These are phyloP conservation scores for Cairina moschata DNA, from an alignment of 2,113 vertebrate genomes.

Conservation along the genomic window DNA sequence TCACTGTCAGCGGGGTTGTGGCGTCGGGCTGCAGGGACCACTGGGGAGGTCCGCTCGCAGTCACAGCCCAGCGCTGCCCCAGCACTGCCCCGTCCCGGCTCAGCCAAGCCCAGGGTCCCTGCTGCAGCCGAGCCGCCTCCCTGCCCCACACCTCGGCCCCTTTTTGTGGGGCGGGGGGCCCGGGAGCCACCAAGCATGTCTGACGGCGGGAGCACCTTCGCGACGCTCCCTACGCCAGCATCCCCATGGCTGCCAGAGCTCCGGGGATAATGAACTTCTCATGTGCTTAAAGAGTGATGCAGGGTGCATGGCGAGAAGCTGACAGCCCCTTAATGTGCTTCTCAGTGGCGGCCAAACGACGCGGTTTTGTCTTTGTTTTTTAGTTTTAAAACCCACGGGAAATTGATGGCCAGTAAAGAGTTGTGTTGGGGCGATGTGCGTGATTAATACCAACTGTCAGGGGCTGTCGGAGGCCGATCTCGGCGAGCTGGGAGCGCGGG, in stretches of 20 bases:
- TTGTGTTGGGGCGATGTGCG: conserved; percentile 80
- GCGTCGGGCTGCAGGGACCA: not conserved
- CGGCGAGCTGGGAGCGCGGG: not conserved
- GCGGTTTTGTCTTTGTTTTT: conserved; percentile 77
- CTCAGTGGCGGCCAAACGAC: conserved; percentile 79
- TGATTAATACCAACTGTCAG: conserved; percentile 89
- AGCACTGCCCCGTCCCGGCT: rapidly evolving
- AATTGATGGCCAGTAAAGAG: conserved; percentile 86
- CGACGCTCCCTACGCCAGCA: conserved; percentile 51
- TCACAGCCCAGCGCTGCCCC: not conserved
- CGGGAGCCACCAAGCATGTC: not conserved
- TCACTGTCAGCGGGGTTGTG: not conserved
- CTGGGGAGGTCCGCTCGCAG: not conserved
- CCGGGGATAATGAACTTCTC: conserved; percentile 88
- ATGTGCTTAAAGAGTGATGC: conserved; percentile 90
- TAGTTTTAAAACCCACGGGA: conserved; percentile 79
- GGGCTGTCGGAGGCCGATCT: conserved; percentile 73
- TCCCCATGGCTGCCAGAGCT: conserved; percentile 76
- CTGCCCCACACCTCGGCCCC: rapidly evolving
- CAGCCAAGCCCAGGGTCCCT: not conserved
- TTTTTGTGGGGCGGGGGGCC: rapidly evolving
- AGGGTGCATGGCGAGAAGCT: conserved; percentile 83
- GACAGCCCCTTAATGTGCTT: conserved; percentile 89
- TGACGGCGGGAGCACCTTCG: not conserved
- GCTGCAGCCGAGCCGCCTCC: rapidly evolving